Evolutionary conservation across 2,888 invertebrate species (phyloP).

Genomic region (Orthosia gracilis): DNA sequence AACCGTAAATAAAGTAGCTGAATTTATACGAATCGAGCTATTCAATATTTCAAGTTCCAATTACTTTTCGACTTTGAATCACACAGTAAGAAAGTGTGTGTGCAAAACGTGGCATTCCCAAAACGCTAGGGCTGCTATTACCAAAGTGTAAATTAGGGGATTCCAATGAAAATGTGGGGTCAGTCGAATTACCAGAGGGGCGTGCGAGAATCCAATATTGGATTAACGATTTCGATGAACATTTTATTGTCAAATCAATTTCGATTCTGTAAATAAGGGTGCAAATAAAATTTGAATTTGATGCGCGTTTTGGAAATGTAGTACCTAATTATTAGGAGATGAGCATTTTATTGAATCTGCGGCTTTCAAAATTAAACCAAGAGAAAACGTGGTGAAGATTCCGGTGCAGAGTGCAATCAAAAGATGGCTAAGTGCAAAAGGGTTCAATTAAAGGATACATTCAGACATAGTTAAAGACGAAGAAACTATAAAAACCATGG

Average conservation of each 20-base stretch:
- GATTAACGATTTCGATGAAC: constrained; percentile 67
- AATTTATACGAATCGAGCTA: constrained; percentile 2
- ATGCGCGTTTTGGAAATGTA: constrained; percentile 41
- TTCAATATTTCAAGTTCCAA: constrained; percentile 36
- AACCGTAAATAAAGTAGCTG: constrained; percentile 33
- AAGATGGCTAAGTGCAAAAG: background rate
- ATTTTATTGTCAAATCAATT: constrained; percentile 66
- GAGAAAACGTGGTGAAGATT: background rate
- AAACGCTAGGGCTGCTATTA: constrained; percentile 68
- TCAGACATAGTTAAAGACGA: background rate
- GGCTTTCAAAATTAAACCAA: constrained; percentile 6
- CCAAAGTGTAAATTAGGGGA: constrained; percentile 75
- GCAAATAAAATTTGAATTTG: constrained; percentile 50
- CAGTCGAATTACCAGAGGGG: constrained; percentile 66
- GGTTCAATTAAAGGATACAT: background rate
- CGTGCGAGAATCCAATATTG: constrained; percentile 69
- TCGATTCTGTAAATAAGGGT: constrained; percentile 60
- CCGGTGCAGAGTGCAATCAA: too few relatives aligned
- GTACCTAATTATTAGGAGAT: constrained; percentile 52
- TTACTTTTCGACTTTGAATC: constrained; percentile 44
- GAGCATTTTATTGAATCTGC: constrained; percentile 28
- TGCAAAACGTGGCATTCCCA: constrained; percentile 55
- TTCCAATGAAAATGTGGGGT: constrained; percentile 74
- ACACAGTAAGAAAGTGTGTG: constrained; percentile 49
- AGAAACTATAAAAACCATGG: background rate